Evolutionary conservation across 64 coral and sea anemone genomes (phyloP).

Genomic region (Hydrozoanthus tunicans): DNA sequence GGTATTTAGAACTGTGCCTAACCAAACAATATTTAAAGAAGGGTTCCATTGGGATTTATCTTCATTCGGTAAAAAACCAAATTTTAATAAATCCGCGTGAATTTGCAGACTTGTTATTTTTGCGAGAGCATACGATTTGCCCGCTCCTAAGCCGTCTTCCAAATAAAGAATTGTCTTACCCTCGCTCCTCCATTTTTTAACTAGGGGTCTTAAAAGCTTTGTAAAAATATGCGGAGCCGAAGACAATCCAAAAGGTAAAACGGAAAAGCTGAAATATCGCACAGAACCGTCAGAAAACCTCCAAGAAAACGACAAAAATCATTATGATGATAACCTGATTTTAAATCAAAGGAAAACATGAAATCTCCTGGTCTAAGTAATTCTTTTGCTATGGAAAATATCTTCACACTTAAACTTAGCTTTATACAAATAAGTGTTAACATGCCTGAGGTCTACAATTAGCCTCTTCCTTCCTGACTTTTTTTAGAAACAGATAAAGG

Average conservation of each 20-base stretch:
- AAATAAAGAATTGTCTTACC: conserved; percentile 23
- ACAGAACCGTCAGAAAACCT: not conserved
- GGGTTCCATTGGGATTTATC: conserved; percentile 66
- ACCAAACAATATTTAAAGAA: conserved; percentile 6
- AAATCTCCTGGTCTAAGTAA: not conserved
- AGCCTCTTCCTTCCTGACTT: no score
- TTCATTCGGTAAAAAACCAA: conserved; percentile 45
- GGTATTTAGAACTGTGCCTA: conserved; percentile 51
- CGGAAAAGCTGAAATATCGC: conserved; percentile 5
- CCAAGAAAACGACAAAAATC: conserved; percentile 38
- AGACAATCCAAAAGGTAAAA: conserved; percentile 24
- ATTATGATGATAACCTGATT: no score
- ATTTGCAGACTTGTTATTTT: conserved; percentile 32
- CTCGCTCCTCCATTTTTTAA: conserved; percentile 51
- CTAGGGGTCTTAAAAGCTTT: conserved; percentile 46
- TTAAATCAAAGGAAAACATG: no score
- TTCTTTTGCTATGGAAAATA: conserved; percentile 12
- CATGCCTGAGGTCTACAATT: no score
- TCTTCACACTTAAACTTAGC: conserved; percentile 36
- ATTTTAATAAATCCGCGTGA: conserved; percentile 48
- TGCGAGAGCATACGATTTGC: not conserved
- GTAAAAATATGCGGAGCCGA: conserved; percentile 64
- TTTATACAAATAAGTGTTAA: not conserved
- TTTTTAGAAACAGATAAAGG: conserved; percentile 51
- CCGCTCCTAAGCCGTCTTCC: conserved; percentile 38